These are phyloP conservation scores for Microctonus hyperodae DNA, from an alignment of 2,888 invertebrate species.

Conservation along the genomic window DNA sequence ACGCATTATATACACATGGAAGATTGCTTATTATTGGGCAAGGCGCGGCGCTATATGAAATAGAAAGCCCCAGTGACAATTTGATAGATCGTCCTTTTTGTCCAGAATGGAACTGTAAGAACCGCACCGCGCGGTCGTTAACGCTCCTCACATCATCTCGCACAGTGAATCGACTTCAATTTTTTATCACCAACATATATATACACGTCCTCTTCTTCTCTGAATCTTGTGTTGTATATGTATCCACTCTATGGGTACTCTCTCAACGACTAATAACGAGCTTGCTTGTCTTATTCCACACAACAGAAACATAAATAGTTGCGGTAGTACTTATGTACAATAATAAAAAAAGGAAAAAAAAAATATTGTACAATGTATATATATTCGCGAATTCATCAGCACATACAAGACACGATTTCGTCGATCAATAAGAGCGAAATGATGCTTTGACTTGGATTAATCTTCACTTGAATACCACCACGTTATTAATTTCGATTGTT, in stretches of 20 bases:
- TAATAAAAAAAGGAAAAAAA: not conserved
- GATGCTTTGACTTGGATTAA: conserved; percentile 23
- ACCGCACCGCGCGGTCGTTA: conserved; percentile 33
- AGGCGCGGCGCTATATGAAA: conserved; percentile 44
- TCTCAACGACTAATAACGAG: conserved; percentile 40
- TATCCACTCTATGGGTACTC: not conserved
- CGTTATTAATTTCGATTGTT: conserved; percentile 17
- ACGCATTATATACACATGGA: conserved; percentile 22
- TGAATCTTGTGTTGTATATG: conserved; percentile 13
- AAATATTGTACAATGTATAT: conserved; percentile 21
- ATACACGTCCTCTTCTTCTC: conserved; percentile 25
- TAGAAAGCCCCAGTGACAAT: conserved; percentile 56
- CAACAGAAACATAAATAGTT: conserved; percentile 27
- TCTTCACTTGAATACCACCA: not conserved
- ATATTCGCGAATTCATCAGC: conserved; percentile 19
- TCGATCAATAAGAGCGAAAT: conserved; percentile 21
- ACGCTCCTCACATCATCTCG: conserved; percentile 30
- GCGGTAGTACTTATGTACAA: conserved; percentile 17
- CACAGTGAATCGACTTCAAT: conserved; percentile 36
- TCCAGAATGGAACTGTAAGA: conserved; percentile 26
- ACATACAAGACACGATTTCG: not conserved
- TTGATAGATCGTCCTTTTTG: conserved; percentile 56
- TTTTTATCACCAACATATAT: conserved; percentile 26
- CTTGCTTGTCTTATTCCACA: conserved; percentile 39
- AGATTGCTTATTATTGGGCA: conserved; percentile 52